Base-by-base conservation (phyloP, 2,888 invertebrate genomes). In the Muschampia plurimacula region DNA sequence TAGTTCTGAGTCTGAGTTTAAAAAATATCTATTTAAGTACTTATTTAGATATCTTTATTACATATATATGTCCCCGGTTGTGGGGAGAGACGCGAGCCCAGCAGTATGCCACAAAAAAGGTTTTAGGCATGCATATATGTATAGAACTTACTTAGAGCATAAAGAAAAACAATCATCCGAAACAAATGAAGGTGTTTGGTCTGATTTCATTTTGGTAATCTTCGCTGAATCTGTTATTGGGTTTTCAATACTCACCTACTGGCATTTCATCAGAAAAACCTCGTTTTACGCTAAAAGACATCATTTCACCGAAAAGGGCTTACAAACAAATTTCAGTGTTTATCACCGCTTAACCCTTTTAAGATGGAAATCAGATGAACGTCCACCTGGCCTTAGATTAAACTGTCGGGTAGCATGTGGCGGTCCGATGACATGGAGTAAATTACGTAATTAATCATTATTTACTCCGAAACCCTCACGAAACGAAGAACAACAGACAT, bases 381-480 rank as follows among this genome's bases (percentile, higher is more conserved):
- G 74, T 77, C 83, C 92, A 92, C 92, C 93, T 93, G 93, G 93
- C 81, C 77, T 81, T 81, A 87, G 88, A 89, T 89, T 89, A 88
- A 88, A 88, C 86, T 85, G 84, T 86, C 80, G 85, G 87, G 86
- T 84, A 84, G 88, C 85, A 85, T 86, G 82, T 84, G 86, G 81
- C 78, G 79, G 84, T 81, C 80, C 89, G 91, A 92, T 93, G 93
- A 93, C 92, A 90, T 83, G 88, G 84, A 85, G 85, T 89, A 89
- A 91, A 92, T 91, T 89, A 88, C 85, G 87, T 89, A 89, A 93
- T 93, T 92, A 93, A 93, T 93, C 92, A 92, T 89, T 89, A 92
- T 89, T 88, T 84, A 82, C 84, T 85, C 15, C 84, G 78, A 81
- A 87, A 87, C 87, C 88, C 87, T 87, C 83, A 81, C 79, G 78